Evolutionary conservation across 2,113 vertebrate genomes (phyloP), one percentile per base, ranked within the genome.

Genomic region (Apodemus speciosus): DNA sequence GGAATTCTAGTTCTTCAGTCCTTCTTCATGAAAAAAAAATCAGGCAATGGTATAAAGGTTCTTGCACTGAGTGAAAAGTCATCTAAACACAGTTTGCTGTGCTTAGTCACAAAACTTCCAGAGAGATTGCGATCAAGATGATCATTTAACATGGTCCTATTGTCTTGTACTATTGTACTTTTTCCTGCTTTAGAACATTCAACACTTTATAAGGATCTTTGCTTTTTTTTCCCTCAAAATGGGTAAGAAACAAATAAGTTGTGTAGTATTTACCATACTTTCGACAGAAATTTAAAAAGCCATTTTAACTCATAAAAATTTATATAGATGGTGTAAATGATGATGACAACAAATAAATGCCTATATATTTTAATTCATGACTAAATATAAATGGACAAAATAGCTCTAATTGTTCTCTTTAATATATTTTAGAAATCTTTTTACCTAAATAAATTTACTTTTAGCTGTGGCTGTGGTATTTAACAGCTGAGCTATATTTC

Each of bases 241-340:
- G 30, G 89, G 92, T 96, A 95, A 96, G 76, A 90, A 27, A 85
- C 7, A 80, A 94, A 88, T 85, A 0, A 72, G 64, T 80, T 92
- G 2, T 64, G 40, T 43, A 71, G 35, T 71, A 81, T n/a, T 75
- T 6, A 80, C 46, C 80, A 77, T 89, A 80, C 13, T 92, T 58
- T 66, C 56, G 18, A 9, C 4, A 72, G 15, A 69, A 88, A 51
- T 8, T 23, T 93, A 38, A 94, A 56, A 35, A 30, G 64, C 21
- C 20, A 72, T 16, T 46, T 92, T 56, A 77, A 8, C 68, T 92
- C 49, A 68, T n/a, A 68, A 35, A 77, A 43, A 25, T 76, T 77
- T 58, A 43, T 40, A 60, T 16, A 89, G 13, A 13, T 25, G 4
- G 16, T 69, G 1, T 46, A 73, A 77, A 58, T 43, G 23, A 3